Base-by-base conservation (phyloP, 2,113 vertebrate species). In the Sinocyclocheilus maitianheensis region DNA sequence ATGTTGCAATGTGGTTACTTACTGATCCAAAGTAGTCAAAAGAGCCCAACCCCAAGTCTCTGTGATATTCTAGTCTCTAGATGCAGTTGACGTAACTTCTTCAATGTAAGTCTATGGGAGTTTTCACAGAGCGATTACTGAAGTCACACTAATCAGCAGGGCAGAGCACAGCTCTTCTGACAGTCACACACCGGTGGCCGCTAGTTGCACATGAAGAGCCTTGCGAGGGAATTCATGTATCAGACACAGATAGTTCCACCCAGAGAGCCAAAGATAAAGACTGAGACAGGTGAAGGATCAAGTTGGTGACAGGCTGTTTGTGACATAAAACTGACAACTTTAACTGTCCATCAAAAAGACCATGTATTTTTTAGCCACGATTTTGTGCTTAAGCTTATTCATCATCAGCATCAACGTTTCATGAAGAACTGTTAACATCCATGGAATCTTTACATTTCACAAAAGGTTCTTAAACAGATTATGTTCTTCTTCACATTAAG, bases 201-300 rank as follows among this genome's bases (percentile, higher is more conserved):
- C 51, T 78, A 55, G 18, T 34, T 51, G 16, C 76, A 78, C 48
- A 30, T 37, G 51, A 30, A 77, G 48, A 34, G 24, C 2, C 43
- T 9, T 51, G 72, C 3, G 77, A 37, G 53, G 34, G 77, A 60
- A 78, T 78, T 78, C 26, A 5, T 10, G 51, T 26, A 26, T 51
- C 43, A 26, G 22, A 14, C 6, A n/a, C 43, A 51, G 43, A 48
- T 76, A 76, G 40, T 7, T 78, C 10, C 75, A 55, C 24, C 48
- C 48, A 77, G 75, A 53, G 48, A 55, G 46, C 48, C 75, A 77
- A 48, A 53, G 51, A 58, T 60, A 58, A 60, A 78, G 77, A 58
- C 74, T 26, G 72, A 76, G 43, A 76, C 53, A 78, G 77, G 30
- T 78, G 53, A 78, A 78, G 30, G 26, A 58, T 77, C 14, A 10